phyloP scores from a whole-genome alignment of 2,797 vertebrate genomes.

The Hypotaenidia okinawae region DNA sequence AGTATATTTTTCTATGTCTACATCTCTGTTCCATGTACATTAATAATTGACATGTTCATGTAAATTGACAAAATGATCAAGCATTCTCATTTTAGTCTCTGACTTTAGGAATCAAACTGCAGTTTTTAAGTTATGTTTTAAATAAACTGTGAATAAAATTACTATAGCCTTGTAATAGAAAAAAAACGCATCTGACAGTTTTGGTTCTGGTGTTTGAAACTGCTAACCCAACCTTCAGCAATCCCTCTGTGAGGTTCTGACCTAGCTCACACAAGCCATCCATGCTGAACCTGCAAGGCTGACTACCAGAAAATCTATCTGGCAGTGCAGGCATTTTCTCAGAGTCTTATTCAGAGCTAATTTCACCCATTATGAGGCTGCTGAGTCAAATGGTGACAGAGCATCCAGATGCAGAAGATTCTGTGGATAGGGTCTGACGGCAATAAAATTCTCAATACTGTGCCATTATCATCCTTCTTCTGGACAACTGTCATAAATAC shows the following conservation, averaged over 20 bases:
- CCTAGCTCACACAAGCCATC: not conserved
- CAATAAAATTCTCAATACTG: not conserved
- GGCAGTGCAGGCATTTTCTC: not conserved
- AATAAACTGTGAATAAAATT: constrained; percentile 43
- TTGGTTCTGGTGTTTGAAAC: not conserved
- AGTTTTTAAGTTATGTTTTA: constrained; percentile 14
- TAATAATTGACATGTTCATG: constrained; percentile 31
- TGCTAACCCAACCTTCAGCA: not conserved
- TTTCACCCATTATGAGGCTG: not conserved
- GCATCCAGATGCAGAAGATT: not conserved
- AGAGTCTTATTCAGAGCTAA: not conserved
- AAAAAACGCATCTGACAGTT: not conserved
- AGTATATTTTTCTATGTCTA: constrained; percentile 34
- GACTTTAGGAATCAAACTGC: constrained; percentile 15
- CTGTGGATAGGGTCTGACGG: not conserved
- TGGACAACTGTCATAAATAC: not conserved
- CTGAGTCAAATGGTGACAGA: not conserved
- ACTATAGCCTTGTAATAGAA: not conserved
- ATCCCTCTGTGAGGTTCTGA: not conserved
- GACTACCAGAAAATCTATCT: not conserved
- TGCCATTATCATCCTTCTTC: not conserved
- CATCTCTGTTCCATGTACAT: constrained; percentile 1
- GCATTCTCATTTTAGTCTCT: not conserved
- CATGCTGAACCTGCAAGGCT: not conserved
- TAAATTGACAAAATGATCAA: constrained; percentile 57